Base-by-base conservation (phyloP, 53 echinoderm and acorn worm genomes). In the Paracentrotus lividus region DNA sequence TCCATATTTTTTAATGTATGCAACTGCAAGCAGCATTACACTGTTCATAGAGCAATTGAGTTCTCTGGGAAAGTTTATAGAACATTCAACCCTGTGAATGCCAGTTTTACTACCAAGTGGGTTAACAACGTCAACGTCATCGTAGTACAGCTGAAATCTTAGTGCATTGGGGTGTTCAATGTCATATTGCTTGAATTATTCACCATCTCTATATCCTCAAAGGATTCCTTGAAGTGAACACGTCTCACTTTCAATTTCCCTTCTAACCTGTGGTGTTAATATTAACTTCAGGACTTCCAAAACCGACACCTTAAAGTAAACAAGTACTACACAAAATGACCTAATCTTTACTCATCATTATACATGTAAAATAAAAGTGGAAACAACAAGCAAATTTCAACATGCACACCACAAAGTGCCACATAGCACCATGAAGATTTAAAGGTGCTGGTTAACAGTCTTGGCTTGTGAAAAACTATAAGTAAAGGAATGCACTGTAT, bases 141-240 rank as follows among this genome's bases (percentile, higher is more conserved):
- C 94, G 57, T 94, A 94, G 52, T 86, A 94, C 8, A 94, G 90
- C 34, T 94, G 94, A 24, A 94, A 90, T 42, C 90, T 31, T 47
- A 94, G 67, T 52, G 94, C 89, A 53, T 94, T 90, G 42, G 94
- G 94, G 88, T 95, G 85, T 47, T 90, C 77, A 29, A 31, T 90
- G 33, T 94, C 97, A 85, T 84, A 94, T 44, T 96, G 68, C 78
- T 64, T 75, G 52, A 54, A 94, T 67, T 93, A 90, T 12, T 54
- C 8, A 1, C 97, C 97, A 93, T 96, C 97, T 47, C 88, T 65
- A 47, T 93, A 95, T 33, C 92, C 67, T 33, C 64, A 1, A 5
- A 95, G 72, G 42, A 49, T 77, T 10, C 90, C 77, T 53, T 92
- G 76, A 24, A 44, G 9, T 24, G 59, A 24, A 40, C 15, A 13